These are phyloP conservation scores for Odocoileus hemionus DNA, from an alignment of 2,113 vertebrate genomes.

Conservation along the genomic window DNA sequence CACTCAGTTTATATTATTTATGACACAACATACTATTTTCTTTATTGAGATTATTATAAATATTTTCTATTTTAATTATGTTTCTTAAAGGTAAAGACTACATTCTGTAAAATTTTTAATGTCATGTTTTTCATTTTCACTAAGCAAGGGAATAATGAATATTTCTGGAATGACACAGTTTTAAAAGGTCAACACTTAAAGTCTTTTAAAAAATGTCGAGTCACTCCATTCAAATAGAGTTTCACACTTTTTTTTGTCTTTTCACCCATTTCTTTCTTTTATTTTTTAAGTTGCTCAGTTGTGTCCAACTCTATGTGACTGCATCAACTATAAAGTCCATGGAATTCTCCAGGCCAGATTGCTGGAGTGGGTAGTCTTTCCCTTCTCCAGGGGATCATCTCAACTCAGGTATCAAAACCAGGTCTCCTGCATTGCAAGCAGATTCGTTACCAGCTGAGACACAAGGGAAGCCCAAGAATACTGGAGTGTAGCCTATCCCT, in stretches of 20 bases:
- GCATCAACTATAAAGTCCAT: neutral
- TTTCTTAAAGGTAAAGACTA: neutral
- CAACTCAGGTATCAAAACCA: neutral
- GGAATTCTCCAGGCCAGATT: neutral
- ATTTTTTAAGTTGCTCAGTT: neutral
- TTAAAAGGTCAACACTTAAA: constrained; percentile 23
- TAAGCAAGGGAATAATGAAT: neutral
- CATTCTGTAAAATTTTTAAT: neutral
- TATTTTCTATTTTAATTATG: neutral
- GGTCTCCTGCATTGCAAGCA: neutral
- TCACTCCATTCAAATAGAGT: constrained; percentile 35
- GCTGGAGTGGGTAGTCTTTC: neutral
- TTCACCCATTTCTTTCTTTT: neutral
- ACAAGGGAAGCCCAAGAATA: neutral
- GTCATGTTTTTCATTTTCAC: neutral
- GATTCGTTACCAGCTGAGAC: neutral
- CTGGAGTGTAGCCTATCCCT: neutral
- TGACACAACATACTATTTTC: neutral
- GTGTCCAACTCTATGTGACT: neutral
- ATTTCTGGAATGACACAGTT: neutral
- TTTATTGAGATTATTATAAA: neutral
- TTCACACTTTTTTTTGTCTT: neutral
- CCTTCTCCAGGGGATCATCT: neutral
- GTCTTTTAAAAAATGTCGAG: neutral
- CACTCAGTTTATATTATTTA: neutral